Base-by-base conservation (phyloP, 2,113 vertebrate genomes). In the Podilymbus podiceps region DNA sequence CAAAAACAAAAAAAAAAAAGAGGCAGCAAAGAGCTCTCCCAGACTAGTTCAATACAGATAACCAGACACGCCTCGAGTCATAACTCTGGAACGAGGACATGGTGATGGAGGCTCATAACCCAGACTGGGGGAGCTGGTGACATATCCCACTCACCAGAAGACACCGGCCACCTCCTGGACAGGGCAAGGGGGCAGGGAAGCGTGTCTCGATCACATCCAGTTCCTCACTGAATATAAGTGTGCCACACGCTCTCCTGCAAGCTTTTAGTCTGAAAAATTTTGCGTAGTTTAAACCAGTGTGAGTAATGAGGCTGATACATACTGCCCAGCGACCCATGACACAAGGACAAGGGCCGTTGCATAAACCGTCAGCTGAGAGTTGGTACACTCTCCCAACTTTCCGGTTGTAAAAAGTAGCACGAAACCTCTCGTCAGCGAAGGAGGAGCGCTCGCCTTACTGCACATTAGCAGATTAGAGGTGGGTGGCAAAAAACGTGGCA, bases 271-370 rank as follows among this genome's bases (percentile, higher is more conserved):
- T 2, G 33, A 17, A 40, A 13, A 15, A 11, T 6, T 40, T 33
- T 0, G 42, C 3, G 4, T 6, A 19, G 7, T 16, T 6, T 15
- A 25, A 83, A n/a, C 2, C 0, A 19, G 21, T 1, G 5, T 0
- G 11, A 53, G 7, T 7, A 2, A 12, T 3, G 9, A 60, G 17
- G 31, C n/a, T 5, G 24, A 10, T 4, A 25, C 12, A 3, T 5
- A 4, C 44, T 9, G 16, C 46, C 55, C 49, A 16, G 33, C 1
- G 10, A 60, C 15, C 18, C 56, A 4, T 3, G 19, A 15, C 40
- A 7, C 18, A 9, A 16, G 5, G 67, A 16, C 20, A 1, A 17
- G 17, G 68, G 30, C 8, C 5, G 3, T 2, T 2, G 4, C 11
- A 1, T 0, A 23, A 28, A 22, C 9, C 2, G 0, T 27, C 0